Base-by-base conservation (phyloP, 2,113 vertebrate genomes). In the Mugil cephalus region DNA sequence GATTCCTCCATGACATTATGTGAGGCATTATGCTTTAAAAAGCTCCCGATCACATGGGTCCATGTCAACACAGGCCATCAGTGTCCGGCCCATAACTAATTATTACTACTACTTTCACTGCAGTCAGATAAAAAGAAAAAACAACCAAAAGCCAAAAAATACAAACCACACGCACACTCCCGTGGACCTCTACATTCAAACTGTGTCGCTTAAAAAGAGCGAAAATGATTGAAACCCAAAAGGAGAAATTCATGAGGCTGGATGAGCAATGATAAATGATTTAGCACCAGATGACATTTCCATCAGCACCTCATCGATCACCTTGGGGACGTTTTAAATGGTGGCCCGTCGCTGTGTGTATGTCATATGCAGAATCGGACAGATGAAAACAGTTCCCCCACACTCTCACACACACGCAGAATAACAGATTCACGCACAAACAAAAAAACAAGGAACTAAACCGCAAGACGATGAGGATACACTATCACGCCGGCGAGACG, bases 291-390 rank as follows among this genome's bases (percentile, higher is more conserved):
- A 84, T 87, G 87, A 88, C 87, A 90, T 90, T 88, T 90, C 72
- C 84, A 83, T 90, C 88, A 74, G 54, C 62, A 84, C 75, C 86
- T 84, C 88, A 87, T 90, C 80, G 72, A 90, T 88, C 88, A 90
- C 69, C 82, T 69, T 18, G 42, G 82, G 80, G 77, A 85, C 82
- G 56, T 64, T 76, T 84, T 61, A 80, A 80, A 77, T 69, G 61
- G 69, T 74, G 78, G 70, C 50, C 42, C 0, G 43, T 40, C n/a
- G n/a, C n/a, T 30, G 24, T 30, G 48, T 68, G 63, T 64, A 42
- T 51, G n/a, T 62, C 59, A 61, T 70, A 74, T 48, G 59, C 79
- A 79, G 74, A 83, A 72, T 50, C 8, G 21, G 13, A 55, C 36
- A 39, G 69, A 65, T 66, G 36, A 35, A 74, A 70, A 14, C 13